Evolutionary conservation across 2,113 vertebrate species (phyloP), one percentile per base, ranked within the genome.

Genomic region (Phycodurus eques): DNA sequence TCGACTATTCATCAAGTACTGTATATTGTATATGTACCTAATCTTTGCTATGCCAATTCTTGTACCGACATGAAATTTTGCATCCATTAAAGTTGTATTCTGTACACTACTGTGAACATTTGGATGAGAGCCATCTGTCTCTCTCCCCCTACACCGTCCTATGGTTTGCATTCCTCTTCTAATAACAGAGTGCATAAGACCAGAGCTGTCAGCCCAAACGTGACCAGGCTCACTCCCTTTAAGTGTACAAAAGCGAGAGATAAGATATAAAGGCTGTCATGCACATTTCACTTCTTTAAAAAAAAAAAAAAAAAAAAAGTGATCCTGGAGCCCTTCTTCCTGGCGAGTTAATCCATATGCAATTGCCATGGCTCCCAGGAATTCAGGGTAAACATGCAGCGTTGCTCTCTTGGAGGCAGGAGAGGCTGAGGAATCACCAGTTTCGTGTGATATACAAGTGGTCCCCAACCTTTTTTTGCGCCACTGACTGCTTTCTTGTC

Each of bases 301-400:
- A 33, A 66, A 80, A 69, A 42, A n/a, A n/a, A n/a, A n/a, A 47
- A 65, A 61, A 42, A 65, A 49, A 64, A 56, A 67, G 76, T 71
- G 72, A 85, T 77, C 72, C 70, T 54, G 60, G 47, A 71, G 62
- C 9, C 22, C 62, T 79, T 68, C 27, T 79, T 82, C 73, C 33
- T n/a, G 42, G 67, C 79, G 67, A 67, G 65, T 73, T 88, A 85
- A 90, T 86, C 81, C 75, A 80, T 68, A 78, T 74, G 73, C 77
- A 71, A 89, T 87, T 57, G 60, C 82, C 82, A 85, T 84, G 84
- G 76, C 79, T 80, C 74, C 83, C 49, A 80, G 85, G 85, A 88
- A 84, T 90, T 84, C 72, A 35, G 78, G 12, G 46, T 80, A 84
- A 86, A 88, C 81, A 80, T 80, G 79, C 79, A 76, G 78, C 1